Evolutionary conservation across 2,113 vertebrate species (phyloP).

Genomic region (Gobius niger): DNA sequence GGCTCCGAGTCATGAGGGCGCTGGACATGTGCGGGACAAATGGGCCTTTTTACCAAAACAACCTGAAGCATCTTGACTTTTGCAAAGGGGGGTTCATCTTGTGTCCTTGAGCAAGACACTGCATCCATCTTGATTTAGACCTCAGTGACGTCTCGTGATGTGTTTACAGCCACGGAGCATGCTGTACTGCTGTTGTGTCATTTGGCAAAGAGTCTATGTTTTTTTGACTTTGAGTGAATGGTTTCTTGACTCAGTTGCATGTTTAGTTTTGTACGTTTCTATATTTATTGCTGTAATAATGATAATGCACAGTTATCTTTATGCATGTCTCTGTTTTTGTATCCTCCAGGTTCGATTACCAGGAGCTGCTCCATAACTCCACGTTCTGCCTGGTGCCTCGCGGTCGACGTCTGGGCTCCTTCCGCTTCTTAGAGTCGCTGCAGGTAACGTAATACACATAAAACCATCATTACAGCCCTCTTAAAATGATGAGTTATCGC

Average conservation of each 20-base stretch:
- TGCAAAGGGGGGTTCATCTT: too few relatives aligned
- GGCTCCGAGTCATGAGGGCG: background rate
- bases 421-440: conserved; percentile 85
- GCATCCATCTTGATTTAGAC: too few relatives aligned
- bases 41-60: background rate
- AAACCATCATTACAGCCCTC: background rate
- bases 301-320: background rate
- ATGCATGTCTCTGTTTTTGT: background rate
- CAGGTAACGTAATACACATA: conserved; percentile 77
- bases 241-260: too few relatives aligned
- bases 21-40: background rate
- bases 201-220: too few relatives aligned
- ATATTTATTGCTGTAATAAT: too few relatives aligned
- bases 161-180: too few relatives aligned
- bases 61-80: too few relatives aligned
- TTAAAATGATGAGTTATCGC: background rate
- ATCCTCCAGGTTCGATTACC: conserved; percentile 78
- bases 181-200: too few relatives aligned
- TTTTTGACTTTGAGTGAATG: too few relatives aligned
- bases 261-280: too few relatives aligned
- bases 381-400: conserved; percentile 92
- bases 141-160: too few relatives aligned
- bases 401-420: conserved; percentile 79
- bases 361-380: conserved; percentile 84
- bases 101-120: too few relatives aligned